These are phyloP conservation scores for Patella vulgata DNA, from an alignment of 1,140 invertebrate species.

Conservation along the genomic window DNA sequence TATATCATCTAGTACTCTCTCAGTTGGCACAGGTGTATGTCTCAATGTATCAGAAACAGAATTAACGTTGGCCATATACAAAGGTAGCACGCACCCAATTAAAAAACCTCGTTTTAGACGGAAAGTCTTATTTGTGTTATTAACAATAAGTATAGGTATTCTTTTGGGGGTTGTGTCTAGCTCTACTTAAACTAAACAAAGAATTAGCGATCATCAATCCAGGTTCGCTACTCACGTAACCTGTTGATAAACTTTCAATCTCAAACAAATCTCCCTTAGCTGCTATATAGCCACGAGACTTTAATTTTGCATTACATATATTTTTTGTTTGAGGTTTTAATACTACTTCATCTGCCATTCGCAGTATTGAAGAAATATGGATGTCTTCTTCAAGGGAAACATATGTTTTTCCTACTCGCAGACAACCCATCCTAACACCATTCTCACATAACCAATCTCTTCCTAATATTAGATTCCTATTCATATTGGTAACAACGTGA, in stretches of 20 bases:
- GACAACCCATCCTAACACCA: background rate
- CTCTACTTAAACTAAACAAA: slow-evolving; percentile 1
- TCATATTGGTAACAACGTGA: slow-evolving; percentile 6
- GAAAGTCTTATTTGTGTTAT: slow-evolving; percentile 15
- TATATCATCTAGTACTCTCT: background rate
- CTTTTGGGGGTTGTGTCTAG: background rate
- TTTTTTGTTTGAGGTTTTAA: slow-evolving; percentile 19
- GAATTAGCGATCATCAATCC: slow-evolving; percentile 23
- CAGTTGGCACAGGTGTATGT: background rate
- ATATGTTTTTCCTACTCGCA: slow-evolving; percentile 1
- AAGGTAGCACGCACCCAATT: background rate
- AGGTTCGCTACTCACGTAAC: slow-evolving; percentile 20
- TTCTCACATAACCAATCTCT: slow-evolving; percentile 11
- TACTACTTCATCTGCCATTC: slow-evolving; percentile 1
- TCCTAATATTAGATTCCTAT: slow-evolving; percentile 15
- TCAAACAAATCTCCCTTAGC: background rate
- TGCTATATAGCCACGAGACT: background rate
- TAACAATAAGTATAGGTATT: slow-evolving; percentile 16
- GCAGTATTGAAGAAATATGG: slow-evolving; percentile 13
- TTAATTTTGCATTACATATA: slow-evolving; percentile 5
- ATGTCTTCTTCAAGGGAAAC: slow-evolving; percentile 27
- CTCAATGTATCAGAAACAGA: too few species aligned
- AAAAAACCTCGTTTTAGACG: slow-evolving; percentile 12
- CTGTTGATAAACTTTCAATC: background rate
- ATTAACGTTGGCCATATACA: background rate